A percentile compares a stretch with the other conserved stretches of the same genome.
These are phyloP conservation scores for Holcopasites calliopsidis DNA, from an alignment of 1,140 invertebrate species.

Conservation along the genomic window DNA sequence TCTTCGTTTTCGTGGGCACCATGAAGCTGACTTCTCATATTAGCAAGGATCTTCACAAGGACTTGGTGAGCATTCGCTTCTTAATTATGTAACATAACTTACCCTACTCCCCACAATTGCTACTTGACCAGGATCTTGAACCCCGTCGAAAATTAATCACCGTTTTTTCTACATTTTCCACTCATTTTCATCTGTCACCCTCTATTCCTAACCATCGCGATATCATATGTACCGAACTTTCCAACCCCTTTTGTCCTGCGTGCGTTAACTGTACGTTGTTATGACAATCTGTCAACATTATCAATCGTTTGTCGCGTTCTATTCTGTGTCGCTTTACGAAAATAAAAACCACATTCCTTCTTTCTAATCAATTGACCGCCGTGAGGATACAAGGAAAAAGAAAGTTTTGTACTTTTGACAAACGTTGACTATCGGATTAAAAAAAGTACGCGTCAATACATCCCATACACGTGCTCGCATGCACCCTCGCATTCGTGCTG, in stretches of 20 bases:
- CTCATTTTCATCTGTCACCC: background rate
- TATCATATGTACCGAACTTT: background rate
- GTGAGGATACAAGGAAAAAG: too few species aligned
- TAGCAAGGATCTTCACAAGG: slow-evolving; percentile 97
- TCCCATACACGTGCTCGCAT: background rate
- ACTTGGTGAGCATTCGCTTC: slow-evolving; percentile 88
- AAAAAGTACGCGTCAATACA: background rate
- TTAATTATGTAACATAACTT: slow-evolving; percentile 31
- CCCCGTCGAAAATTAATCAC: background rate
- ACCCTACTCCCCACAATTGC: background rate
- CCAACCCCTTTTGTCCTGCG: too few species aligned
- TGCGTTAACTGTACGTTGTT: background rate
- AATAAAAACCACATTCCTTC: too few species aligned
- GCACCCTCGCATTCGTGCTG: too few species aligned
- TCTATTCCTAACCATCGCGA: background rate
- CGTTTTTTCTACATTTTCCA: background rate
- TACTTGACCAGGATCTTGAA: background rate
- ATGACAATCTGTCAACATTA: background rate
- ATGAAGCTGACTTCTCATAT: slow-evolving; percentile 95
- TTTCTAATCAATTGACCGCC: too few species aligned
- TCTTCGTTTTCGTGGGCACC: slow-evolving; percentile 96
- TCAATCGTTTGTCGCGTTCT: too few species aligned
- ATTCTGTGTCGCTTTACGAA: too few species aligned
- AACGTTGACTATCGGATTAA: background rate
- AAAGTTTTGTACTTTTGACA: too few species aligned